Evolutionary conservation across 2,888 invertebrate genomes (phyloP), one percentile per base, ranked within the genome.

Genomic region (Cosmia pyralina): DNA sequence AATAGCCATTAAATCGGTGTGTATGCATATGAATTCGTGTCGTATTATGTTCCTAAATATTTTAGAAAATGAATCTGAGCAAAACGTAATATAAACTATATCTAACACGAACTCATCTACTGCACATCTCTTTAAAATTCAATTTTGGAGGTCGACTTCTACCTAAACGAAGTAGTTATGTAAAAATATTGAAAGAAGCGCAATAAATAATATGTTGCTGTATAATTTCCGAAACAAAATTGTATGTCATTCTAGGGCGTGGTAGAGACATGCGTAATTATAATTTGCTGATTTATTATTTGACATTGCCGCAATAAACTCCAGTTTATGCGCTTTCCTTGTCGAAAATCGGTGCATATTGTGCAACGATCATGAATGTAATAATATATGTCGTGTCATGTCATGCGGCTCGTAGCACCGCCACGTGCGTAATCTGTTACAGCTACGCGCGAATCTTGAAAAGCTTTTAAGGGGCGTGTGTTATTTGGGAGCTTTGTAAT

Each of bases 211-310:
- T 90, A 88, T 86, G 88, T 91, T 87, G 90, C 90, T 85, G 90
- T 94, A 90, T 93, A 94, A 95, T 95, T 95, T 94, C 90, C 89
- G 90, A 93, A 91, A 90, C 89, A 90, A 93, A 94, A 93, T 94
- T 94, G 91, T 93, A 93, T 92, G 92, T 93, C 92, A 91, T 93
- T 92, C 88, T 90, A 92, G 92, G 94, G 94, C 92, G 94, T 93
- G 94, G 92, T 89, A 87, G 88, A 90, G 90, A 87, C 89, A 90
- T 90, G 88, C 88, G 91, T 92, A 94, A 93, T 93, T 94, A 93
- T 93, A 91, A 93, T 93, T 93, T 92, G 88, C 89, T 94, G 94
- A 94, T 95, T 94, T 94, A 94, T 86, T 94, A 92, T 92, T 92
- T 91, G 90, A 89, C 87, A 88, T 89, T 88, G 86, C 70, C 38